Conservation (phyloP, 2,113 vertebrate species). For the Arvicanthis niloticus region DNA sequence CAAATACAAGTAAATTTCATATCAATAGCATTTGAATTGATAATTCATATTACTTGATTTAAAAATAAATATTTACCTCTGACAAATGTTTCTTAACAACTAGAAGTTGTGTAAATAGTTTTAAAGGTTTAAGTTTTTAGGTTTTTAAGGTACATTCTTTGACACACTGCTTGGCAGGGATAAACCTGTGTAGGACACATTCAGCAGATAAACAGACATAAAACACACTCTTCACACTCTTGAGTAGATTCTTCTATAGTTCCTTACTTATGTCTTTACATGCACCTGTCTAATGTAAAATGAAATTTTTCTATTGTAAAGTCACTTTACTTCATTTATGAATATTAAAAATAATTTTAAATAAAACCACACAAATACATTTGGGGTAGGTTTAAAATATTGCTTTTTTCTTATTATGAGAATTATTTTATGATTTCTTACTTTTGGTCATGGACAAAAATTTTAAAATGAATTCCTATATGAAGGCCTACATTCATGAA, state of each 20-base stretch:
- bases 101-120: neutral
- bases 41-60: constrained; percentile 6
- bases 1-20: neutral
- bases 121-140: neutral
- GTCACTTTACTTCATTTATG: neutral
- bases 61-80: neutral
- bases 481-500: neutral
- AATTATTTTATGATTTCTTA: neutral
- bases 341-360: neutral
- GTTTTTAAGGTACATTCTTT: neutral
- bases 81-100: neutral
- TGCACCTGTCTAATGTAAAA: neutral
- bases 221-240: neutral
- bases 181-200: neutral
- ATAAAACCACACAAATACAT: neutral
- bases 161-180: neutral
- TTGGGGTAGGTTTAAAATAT: neutral
- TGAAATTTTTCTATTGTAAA: neutral
- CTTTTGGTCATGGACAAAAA: neutral
- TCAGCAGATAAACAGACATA: neutral
- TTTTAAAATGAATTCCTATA: neutral
- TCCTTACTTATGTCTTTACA: neutral
- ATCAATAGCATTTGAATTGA: neutral
- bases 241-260: neutral
- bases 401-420: neutral